Base-by-base conservation (phyloP, 2,888 invertebrate genomes). In the Sylvicola cinctus region DNA sequence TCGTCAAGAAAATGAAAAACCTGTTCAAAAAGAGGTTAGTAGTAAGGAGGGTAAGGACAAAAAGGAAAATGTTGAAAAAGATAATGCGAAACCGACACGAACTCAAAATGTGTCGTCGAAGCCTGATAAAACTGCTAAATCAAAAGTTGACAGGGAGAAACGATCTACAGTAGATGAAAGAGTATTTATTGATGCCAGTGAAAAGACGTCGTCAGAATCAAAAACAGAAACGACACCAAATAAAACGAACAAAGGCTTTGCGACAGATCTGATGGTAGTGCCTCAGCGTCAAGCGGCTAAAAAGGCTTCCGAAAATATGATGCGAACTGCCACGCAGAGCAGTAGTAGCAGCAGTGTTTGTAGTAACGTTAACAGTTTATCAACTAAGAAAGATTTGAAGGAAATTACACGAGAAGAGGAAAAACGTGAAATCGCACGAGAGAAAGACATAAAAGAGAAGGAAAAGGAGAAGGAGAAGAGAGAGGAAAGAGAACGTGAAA, bases 251-350 rank as follows among this genome's bases (percentile, higher is more conserved):
- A 31, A 66, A 44, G 66, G 68, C 37, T 61, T 68, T 45, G 72
- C 78, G n/a, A 73, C 80, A 2, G 80, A 84, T 56, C 62, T 85
- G 34, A 39, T 56, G 28, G 84, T 87, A 42, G 87, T 87, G 29
- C 87, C 87, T 2, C 87, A 87, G 51, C 63, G 87, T 34, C 81
- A 85, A 57, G 87, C 87, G 17, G 87, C 87, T 16, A 87, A 85
- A 52, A 87, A 85, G 50, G 87, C 87, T 2, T 79, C 81, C 2
- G 85, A 87, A 55, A 85, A 80, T 49, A 74, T 87, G 69, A 70
- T 80, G 65, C 74, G 70, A 39, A 71, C 70, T 14, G 74, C 69
- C 31, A 74, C 67, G 43, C 60, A 57, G 20, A 20, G 16, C 47
- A 49, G 33, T 20, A 20, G 20, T 20, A 4, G 55, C 60, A 20